Evolutionary conservation across 2,888 invertebrate genomes (phyloP).

Genomic region (Timandra comae): DNA sequence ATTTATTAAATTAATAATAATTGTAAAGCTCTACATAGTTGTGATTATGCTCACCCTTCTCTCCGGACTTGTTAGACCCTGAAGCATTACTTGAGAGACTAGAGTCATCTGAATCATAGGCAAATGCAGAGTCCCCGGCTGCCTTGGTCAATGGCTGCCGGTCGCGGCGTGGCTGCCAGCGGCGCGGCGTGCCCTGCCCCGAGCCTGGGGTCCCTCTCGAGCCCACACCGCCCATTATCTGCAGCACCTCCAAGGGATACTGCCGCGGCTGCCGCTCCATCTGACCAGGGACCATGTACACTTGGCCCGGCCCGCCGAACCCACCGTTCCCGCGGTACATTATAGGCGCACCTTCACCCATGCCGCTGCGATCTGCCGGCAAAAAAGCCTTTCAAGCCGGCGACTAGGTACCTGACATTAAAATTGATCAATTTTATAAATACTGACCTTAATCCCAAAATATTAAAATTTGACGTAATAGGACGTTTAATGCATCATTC

Average conservation of each 20-base stretch:
- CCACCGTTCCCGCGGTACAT: constrained; percentile 58
- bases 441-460: constrained; percentile 53
- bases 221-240: constrained; percentile 34
- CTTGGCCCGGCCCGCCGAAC: constrained; percentile 43
- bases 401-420: constrained; percentile 21
- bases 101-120: constrained; percentile 69
- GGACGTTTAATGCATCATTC: constrained; percentile 60
- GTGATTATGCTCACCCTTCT: constrained; percentile 64
- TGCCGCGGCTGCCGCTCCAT: constrained; percentile 47
- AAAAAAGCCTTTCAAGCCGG: constrained; percentile 22
- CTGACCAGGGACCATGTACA: constrained; percentile 48
- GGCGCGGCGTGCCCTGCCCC: constrained; percentile 34
- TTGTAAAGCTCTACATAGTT: no score
- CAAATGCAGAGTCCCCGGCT: constrained; percentile 52
- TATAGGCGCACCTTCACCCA: constrained; percentile 63
- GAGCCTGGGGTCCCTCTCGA: constrained; percentile 34
- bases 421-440: constrained; percentile 18
- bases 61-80: constrained; percentile 63
- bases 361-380: constrained; percentile 40
- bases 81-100: constrained; percentile 71
- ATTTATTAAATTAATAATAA: not conserved
- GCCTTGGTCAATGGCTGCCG: constrained; percentile 36
- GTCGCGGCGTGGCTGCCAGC: constrained; percentile 47
- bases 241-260: constrained; percentile 51
- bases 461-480: constrained; percentile 39